Evolutionary conservation across 1,140 invertebrate species (phyloP).

Genomic region (Camponotus vicinus): DNA sequence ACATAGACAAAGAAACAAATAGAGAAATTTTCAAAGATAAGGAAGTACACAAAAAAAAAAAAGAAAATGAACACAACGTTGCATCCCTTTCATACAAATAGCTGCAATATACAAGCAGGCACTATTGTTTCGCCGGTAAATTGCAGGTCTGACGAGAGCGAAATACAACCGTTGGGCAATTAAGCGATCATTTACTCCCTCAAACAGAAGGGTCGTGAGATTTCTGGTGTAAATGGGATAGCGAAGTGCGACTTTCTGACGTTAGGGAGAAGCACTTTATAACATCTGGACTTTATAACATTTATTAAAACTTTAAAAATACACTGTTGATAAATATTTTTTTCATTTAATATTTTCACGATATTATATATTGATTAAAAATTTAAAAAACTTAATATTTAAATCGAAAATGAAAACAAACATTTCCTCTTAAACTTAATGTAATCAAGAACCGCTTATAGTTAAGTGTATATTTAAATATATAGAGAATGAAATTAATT

Average conservation of each 20-base stretch:
- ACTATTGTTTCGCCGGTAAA: conserved; percentile 65
- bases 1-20: background rate
- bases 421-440: background rate
- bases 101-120: conserved; percentile 66
- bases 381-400: too few species aligned
- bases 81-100: conserved; percentile 74
- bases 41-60: background rate
- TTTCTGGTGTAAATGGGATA: conserved; percentile 16
- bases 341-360: conserved; percentile 1
- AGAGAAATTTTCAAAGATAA: background rate
- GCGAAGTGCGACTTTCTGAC: conserved; percentile 21
- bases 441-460: background rate
- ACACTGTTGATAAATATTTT: background rate
- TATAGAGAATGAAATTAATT: background rate
- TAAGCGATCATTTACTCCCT: conserved; percentile 62
- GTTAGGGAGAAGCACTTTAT: background rate
- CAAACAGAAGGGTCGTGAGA: conserved; percentile 44
- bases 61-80: conserved; percentile 9
- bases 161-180: conserved; percentile 59
- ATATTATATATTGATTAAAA: too few species aligned
- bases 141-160: conserved; percentile 40
- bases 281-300: background rate
- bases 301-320: background rate
- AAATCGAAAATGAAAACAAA: background rate
- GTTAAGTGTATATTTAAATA: background rate